Evolutionary conservation across 2,888 invertebrate genomes (phyloP).

Genomic region (Andrena bucephala): DNA sequence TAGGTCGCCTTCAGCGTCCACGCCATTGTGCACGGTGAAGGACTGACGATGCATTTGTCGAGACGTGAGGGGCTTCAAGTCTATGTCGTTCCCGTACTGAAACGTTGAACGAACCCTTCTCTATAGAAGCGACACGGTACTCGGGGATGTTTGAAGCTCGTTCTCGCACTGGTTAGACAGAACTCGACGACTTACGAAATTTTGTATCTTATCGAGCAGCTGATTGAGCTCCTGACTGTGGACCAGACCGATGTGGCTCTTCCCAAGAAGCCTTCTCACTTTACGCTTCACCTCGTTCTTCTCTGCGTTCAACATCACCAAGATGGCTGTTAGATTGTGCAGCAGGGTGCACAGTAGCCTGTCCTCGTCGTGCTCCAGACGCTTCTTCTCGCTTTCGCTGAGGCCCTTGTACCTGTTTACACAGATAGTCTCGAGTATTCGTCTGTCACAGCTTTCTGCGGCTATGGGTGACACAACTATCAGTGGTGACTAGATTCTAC

Average conservation of each 20-base stretch:
- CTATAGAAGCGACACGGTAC: too few relatives aligned
- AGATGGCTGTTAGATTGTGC: constrained; percentile 97
- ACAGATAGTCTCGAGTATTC: neutral
- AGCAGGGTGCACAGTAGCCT: constrained; percentile 96
- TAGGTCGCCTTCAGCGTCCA: constrained; percentile 95
- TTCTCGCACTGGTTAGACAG: neutral
- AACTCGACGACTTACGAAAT: constrained; percentile 90
- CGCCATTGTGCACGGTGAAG: constrained; percentile 98
- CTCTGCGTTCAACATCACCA: constrained; percentile 96
- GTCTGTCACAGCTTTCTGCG: too few relatives aligned
- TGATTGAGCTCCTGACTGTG: constrained; percentile 99
- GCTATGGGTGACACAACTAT: too few relatives aligned
- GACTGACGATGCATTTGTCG: constrained; percentile 98
- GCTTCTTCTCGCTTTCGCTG: constrained; percentile 96
- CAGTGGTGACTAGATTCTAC: too few relatives aligned
- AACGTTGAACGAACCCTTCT: constrained; percentile 24
- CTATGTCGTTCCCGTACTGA: constrained; percentile 99
- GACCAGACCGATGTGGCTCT: constrained; percentile 98
- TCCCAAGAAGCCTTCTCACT: constrained; percentile 96
- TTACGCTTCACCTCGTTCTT: constrained; percentile 94
- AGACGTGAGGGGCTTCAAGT: constrained; percentile 97
- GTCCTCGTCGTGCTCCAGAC: constrained; percentile 99
- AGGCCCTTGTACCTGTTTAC: constrained; percentile 91
- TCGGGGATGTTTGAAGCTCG: neutral
- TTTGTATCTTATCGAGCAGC: constrained; percentile 96